Evolutionary conservation across 2,888 invertebrate species (phyloP), one percentile per base, ranked within the genome.

Genomic region (Drosophila hamatofila): DNA sequence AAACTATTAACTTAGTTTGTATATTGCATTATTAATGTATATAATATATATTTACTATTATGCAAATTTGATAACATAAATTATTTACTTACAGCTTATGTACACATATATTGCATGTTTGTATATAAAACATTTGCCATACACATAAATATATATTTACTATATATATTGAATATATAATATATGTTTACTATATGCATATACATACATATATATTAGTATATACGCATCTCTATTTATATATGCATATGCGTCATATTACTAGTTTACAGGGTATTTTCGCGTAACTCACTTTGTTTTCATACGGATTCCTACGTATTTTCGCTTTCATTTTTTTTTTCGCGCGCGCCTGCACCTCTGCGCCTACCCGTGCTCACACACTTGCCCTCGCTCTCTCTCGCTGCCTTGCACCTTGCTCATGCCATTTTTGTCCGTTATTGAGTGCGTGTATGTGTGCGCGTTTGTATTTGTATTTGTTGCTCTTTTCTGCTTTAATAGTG

Each of bases 281-380:
- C 2, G 6, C 14, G 48, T 37, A 4, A 37, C 27, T 12, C 27
- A 48, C 1, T 33, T 16, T 0, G 9, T 67, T 74, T 44, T 65
- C 81, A 67, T 74, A 71, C 72, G 72, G 75, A 86, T 88, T 87
- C 85, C 85, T 74, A 72, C 69, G 71, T 88, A 89, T 88, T 84
- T 84, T 84, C 90, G 90, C 85, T 88, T 89, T 83, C 84, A 67
- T 60, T 69, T 72, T 84, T 42, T 67, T 60, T 37, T 37, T 30
- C 48, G 33, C 69, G 49, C 72, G 39, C 57, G 42, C 39, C 35
- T 58, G 57, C 44, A 18, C 41, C 54, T 14, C 46, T 16, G 11
- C 33, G 33, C 30, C 37, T 39, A 12, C 14, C 33, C 25, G 52
- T 37, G 11, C 37, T 48, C 12, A 48, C 48, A 48, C 39, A 9